Evolutionary conservation across 2,797 vertebrate species (phyloP), one percentile per base, ranked within the genome.

Genomic region (Odontamblyopus lacepedii): DNA sequence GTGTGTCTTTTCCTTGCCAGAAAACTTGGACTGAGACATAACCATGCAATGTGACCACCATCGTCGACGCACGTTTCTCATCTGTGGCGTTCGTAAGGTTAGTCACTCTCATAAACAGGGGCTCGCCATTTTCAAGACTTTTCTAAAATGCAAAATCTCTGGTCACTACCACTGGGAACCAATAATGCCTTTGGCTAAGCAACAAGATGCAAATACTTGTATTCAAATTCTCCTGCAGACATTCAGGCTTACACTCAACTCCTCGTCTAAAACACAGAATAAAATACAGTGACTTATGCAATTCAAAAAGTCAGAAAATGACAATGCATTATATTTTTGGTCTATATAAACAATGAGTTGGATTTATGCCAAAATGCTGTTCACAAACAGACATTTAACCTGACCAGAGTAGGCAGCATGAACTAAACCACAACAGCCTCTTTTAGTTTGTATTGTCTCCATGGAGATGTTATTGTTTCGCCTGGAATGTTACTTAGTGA

Each of bases 171-270:
- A 88, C 88, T 88, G 87, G 85, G 88, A 91, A 86, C 87, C 88
- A 87, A 89, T 85, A 89, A 88, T 83, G 88, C 89, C 87, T 88
- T 88, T 92, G 89, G 90, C 90, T 89, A 90, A 89, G 88, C 91
- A 92, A 91, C 89, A 92, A 87, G 86, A 95, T 94, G 94, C 93
- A 95, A 94, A 95, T 92, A 80, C 63, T 62, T 81, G 82, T 87
- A 94, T 92, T 93, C 93, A 94, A 93, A 94, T 93, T 59, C 3
- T 23, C 76, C 78, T 70, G 70, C 78, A 87, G 81, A 83, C 83
- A 77, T 78, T 72, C 51, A 29, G 71, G 83, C 79, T 82, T 60
- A 79, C 80, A 82, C 83, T 82, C 79, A 87, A 55, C 27, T 15
- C 82, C 78, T 76, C 64, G 81, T 74, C 15, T 4, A 6, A 67